Evolutionary conservation across 2,113 vertebrate genomes (phyloP).

Genomic region (Tichodroma muraria): DNA sequence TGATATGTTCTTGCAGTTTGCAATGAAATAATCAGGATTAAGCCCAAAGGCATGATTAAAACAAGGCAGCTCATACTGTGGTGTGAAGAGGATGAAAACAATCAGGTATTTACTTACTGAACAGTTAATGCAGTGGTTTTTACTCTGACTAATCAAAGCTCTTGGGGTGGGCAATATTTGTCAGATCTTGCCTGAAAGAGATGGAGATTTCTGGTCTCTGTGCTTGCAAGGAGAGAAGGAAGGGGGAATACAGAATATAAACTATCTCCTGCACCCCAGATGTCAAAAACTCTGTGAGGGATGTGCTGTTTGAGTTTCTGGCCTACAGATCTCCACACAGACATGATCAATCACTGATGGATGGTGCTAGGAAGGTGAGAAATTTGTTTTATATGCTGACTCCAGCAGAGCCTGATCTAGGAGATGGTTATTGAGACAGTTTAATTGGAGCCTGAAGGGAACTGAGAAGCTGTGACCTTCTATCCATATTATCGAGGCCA

Average conservation of each 20-base stretch:
- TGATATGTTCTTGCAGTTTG: slow-evolving; percentile 2
- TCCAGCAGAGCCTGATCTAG: background rate
- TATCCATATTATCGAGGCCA: background rate
- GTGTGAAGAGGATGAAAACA: slow-evolving; percentile 8
- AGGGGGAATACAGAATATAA: background rate
- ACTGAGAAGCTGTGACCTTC: background rate
- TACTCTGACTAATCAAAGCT: background rate
- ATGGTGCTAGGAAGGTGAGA: background rate
- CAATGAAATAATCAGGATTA: slow-evolving; percentile 17
- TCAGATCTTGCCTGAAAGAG: background rate
- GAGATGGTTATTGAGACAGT: background rate
- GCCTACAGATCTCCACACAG: background rate
- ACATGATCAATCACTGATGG: background rate
- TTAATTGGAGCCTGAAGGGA: background rate
- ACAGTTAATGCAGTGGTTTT: background rate
- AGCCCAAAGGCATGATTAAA: slow-evolving; percentile 6
- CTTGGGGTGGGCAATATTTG: background rate
- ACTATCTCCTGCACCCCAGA: background rate
- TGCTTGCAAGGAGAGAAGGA: background rate
- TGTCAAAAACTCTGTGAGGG: background rate
- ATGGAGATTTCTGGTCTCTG: background rate
- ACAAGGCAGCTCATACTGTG: background rate
- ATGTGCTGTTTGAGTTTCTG: background rate
- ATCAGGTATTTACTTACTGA: background rate
- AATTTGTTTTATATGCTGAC: background rate